phyloP scores from a whole-genome alignment of 2,797 vertebrate species.

The Varecia variegata region DNA sequence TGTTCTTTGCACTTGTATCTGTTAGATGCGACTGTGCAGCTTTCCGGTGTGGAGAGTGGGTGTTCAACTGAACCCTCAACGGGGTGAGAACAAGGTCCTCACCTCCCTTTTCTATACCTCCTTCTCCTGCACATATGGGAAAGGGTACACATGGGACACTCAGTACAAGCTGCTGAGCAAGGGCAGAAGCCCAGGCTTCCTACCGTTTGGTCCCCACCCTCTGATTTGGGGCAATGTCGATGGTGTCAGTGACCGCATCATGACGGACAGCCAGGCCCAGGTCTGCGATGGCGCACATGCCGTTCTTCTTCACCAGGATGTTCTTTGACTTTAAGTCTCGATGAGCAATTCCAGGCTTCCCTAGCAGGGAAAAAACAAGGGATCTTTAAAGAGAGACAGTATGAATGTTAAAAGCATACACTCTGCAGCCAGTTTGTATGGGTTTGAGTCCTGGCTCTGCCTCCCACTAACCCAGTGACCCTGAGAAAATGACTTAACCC shows the following conservation, averaged over 20 bases:
- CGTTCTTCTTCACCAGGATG: slow-evolving; percentile 98
- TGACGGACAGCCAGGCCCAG: slow-evolving; percentile 97
- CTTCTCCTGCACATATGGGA: not conserved
- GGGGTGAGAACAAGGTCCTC: not conserved
- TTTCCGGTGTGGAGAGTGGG: not conserved
- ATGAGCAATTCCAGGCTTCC: slow-evolving; percentile 98
- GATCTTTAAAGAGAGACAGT: not conserved
- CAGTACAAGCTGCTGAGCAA: not conserved
- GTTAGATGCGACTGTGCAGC: not conserved
- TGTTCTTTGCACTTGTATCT: not conserved
- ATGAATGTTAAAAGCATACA: not conserved
- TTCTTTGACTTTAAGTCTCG: slow-evolving; percentile 99
- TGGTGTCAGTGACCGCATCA: slow-evolving; percentile 96
- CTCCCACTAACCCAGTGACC: not conserved
- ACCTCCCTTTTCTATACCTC: no score
- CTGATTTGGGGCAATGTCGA: slow-evolving; percentile 98
- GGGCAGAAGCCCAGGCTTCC: slow-evolving; percentile 25
- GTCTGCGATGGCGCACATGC: slow-evolving; percentile 97
- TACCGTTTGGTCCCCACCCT: slow-evolving; percentile 99
- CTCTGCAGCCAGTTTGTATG: not conserved
- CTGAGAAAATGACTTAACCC: not conserved
- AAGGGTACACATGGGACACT: not conserved
- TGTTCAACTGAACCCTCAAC: not conserved
- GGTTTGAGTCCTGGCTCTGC: not conserved
- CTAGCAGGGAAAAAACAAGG: slow-evolving; percentile 79